These are phyloP conservation scores for Oreotrochilus melanogaster DNA, from an alignment of 2,113 vertebrate species.

Conservation along the genomic window DNA sequence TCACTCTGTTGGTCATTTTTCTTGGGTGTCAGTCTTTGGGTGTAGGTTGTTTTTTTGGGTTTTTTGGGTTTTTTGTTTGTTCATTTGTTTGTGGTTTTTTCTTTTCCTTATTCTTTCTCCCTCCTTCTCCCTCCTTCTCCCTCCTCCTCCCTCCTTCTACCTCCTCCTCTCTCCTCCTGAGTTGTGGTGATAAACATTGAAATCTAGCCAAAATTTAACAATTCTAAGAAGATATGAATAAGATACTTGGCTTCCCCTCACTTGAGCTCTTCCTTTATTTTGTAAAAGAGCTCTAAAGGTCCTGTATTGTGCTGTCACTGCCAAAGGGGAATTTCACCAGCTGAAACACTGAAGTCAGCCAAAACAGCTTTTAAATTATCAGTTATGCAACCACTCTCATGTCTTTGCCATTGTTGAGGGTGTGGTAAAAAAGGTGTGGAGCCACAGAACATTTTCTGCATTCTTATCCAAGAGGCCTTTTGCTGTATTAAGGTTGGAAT, in stretches of 20 bases:
- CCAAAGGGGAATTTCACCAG: slow-evolving; percentile 6
- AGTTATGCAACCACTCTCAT: slow-evolving; percentile 28
- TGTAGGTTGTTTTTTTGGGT: not conserved
- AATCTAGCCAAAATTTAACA: not conserved
- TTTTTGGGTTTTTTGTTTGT: not conserved
- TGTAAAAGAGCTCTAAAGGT: not conserved
- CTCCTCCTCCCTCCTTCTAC: too few relatives aligned
- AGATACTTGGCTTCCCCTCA: not conserved
- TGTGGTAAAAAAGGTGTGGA: slow-evolving; percentile 54
- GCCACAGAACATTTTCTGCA: slow-evolving; percentile 14
- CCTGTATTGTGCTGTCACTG: not conserved
- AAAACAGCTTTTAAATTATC: slow-evolving; percentile 39
- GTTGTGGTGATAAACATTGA: not conserved
- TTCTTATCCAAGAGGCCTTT: not conserved
- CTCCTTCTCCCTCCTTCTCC: too few relatives aligned
- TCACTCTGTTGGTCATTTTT: not conserved
- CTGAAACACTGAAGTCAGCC: slow-evolving; percentile 25
- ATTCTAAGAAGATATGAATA: not conserved
- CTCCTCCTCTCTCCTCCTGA: too few relatives aligned
- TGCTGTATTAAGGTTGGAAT: not conserved
- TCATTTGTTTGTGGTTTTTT: not conserved
- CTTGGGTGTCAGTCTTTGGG: not conserved
- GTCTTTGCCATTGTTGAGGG: slow-evolving; percentile 47
- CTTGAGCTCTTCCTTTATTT: not conserved
- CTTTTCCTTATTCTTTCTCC: not conserved